These are phyloP conservation scores for Mustelus asterias DNA, from an alignment of 2,113 vertebrate genomes.

Conservation along the genomic window DNA sequence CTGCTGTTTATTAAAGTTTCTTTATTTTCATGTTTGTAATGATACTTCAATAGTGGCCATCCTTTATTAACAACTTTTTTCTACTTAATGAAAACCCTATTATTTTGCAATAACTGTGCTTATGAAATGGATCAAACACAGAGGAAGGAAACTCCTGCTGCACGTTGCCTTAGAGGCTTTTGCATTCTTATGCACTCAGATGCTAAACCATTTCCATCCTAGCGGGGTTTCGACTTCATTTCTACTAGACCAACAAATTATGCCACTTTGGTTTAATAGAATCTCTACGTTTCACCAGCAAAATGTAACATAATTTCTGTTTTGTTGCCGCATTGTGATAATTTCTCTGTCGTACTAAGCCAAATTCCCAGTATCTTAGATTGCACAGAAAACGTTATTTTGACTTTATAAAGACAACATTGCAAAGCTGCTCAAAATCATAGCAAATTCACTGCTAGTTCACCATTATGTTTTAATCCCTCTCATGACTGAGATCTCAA, in stretches of 20 bases:
- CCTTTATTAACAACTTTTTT: conserved; percentile 24
- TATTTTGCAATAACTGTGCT: conserved; percentile 43
- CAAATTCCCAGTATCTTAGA: neutral
- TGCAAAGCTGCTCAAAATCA: neutral
- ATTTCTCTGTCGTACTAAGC: neutral
- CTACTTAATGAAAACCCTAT: conserved; percentile 46
- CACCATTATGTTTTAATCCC: no score
- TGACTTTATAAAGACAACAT: neutral
- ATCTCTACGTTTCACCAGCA: neutral
- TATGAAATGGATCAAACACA: conserved; percentile 40
- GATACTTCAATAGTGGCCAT: conserved; percentile 28
- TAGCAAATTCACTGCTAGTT: neutral
- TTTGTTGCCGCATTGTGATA: conserved; percentile 1
- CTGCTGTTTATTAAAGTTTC: conserved; percentile 1
- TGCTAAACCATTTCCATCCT: conserved; percentile 41
- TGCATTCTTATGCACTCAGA: conserved; percentile 41
- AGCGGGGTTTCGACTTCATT: conserved; percentile 44
- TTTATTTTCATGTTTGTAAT: conserved; percentile 27
- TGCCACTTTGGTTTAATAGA: neutral
- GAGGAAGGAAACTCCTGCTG: conserved; percentile 49
- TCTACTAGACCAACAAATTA: conserved; percentile 41
- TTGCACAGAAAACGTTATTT: neutral
- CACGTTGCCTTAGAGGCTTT: conserved; percentile 43
- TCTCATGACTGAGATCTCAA: neutral
- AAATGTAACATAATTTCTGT: neutral